Evolutionary conservation across 1,140 invertebrate species (phyloP).

Genomic region (Saccostrea echinata): DNA sequence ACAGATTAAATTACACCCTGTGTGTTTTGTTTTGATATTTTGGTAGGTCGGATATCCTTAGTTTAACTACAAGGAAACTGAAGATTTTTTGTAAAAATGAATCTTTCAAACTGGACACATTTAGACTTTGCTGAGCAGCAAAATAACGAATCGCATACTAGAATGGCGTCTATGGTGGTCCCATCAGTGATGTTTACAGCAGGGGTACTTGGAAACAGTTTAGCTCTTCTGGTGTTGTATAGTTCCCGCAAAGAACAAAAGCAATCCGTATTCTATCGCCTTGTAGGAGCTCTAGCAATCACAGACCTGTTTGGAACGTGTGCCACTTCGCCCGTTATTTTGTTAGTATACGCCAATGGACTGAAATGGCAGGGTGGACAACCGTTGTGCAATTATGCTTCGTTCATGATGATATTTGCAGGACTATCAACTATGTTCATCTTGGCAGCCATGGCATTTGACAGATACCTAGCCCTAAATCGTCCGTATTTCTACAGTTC

Average conservation of each 20-base stretch:
- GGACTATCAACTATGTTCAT: slow-evolving; percentile 78
- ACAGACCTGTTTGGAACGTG: slow-evolving; percentile 73
- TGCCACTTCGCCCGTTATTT: slow-evolving; percentile 70
- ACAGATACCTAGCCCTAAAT: slow-evolving; percentile 77
- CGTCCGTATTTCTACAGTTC: slow-evolving; percentile 78
- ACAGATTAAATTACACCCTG: neutral
- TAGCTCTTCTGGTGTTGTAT: slow-evolving; percentile 68
- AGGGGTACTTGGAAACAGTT: slow-evolving; percentile 69
- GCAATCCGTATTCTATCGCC: slow-evolving; percentile 69
- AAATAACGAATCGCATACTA: neutral
- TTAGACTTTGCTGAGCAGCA: neutral
- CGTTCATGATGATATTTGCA: slow-evolving; percentile 79
- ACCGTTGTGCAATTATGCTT: slow-evolving; percentile 75
- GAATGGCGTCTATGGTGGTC: slow-evolving; percentile 34
- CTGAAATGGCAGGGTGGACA: slow-evolving; percentile 70
- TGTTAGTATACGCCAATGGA: slow-evolving; percentile 69
- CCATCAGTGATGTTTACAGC: slow-evolving; percentile 65
- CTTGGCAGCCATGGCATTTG: slow-evolving; percentile 78
- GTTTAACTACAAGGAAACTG: neutral
- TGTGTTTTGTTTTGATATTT: neutral
- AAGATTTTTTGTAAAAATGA: neutral
- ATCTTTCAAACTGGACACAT: neutral
- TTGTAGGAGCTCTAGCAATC: slow-evolving; percentile 70
- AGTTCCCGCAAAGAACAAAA: slow-evolving; percentile 66
- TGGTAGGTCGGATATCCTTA: neutral